Evolutionary conservation across 2,888 invertebrate species (phyloP), one percentile per base, ranked within the genome.

Genomic region (Caradrina clavipalpis): DNA sequence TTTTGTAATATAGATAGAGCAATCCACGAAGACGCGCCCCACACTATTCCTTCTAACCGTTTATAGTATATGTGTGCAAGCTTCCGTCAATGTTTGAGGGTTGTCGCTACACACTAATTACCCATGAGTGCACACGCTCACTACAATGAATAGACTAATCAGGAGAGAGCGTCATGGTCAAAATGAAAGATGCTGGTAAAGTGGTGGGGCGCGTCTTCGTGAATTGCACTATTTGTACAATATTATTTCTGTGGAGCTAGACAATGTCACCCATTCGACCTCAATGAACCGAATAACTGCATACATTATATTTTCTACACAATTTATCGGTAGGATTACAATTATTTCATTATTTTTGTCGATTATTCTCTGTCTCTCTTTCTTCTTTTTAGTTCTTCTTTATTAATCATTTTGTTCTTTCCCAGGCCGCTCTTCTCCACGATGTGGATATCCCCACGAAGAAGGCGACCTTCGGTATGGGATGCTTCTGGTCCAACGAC

Each of bases 401-500:
- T 39, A 11, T 42, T 19, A 35, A 55, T 19, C 0, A 2, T 11
- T 22, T 55, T 2, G 13, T 6, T 8, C 3, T n/a, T 68, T 35
- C 3, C 13, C 90, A 96, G 94, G 84, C 89, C 10, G 84, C 96
- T 53, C 95, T 97, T 56, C 94, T 97, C 21, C 97, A 98, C 87
- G 96, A 97, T 93, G 96, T 97, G 76, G 96, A 96, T 85, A 94
- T 96, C 45, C 96, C 97, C 0, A 97, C 96, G 60, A 96, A 97
- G 89, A 97, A 97, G 86, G 99, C 98, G 7, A 98, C 98, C 0
- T 98, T 99, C 91, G 98, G 98, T 15, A 98, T 99, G 98, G 98
- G 98, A 17, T 99, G 99, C 92, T 99, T 99, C 94, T 99, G 99
- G 99, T 98, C 98, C 42, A 98, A 98, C 65, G 99, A 99, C 90